These are phyloP conservation scores for Macropodus opercularis DNA, from an alignment of 2,797 vertebrate species.

Conservation along the genomic window DNA sequence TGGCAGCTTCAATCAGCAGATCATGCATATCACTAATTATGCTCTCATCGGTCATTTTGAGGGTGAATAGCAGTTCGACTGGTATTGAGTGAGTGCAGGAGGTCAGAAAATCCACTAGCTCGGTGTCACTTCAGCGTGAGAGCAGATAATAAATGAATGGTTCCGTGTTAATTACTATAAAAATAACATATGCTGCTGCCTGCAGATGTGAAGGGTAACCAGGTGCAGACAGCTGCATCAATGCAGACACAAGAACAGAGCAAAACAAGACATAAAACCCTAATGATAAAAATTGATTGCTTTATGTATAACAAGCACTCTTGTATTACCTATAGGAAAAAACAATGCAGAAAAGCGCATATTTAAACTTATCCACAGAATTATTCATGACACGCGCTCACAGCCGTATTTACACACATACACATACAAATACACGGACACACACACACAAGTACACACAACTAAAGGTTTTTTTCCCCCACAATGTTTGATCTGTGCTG, in stretches of 20 bases:
- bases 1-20: slow-evolving; percentile 57
- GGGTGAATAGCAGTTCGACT: slow-evolving; percentile 62
- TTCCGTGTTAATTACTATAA: slow-evolving; percentile 7
- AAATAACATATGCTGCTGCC: slow-evolving; percentile 27
- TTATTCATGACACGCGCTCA: slow-evolving; percentile 8
- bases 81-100: slow-evolving; percentile 58
- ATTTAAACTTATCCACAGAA: slow-evolving; percentile 22
- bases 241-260: slow-evolving; percentile 46
- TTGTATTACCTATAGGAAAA: background rate
- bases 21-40: slow-evolving; percentile 60
- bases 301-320: background rate
- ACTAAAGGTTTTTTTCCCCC: slow-evolving; percentile 55
- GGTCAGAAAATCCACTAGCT: slow-evolving; percentile 49
- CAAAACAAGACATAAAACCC: slow-evolving; percentile 28
- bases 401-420: background rate
- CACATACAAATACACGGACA: background rate
- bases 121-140: slow-evolving; percentile 39
- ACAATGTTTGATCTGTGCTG: slow-evolving; percentile 56
- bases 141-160: slow-evolving; percentile 12
- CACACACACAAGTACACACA: slow-evolving; percentile 9
- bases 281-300: background rate
- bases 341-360: background rate
- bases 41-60: slow-evolving; percentile 61
- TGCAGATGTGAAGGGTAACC: slow-evolving; percentile 39
- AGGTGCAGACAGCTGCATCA: slow-evolving; percentile 54